A percentile compares a stretch with the other conserved stretches of the same genome.
These are phyloP conservation scores for Psittacula echo DNA, from an alignment of 2,797 vertebrate species.

Conservation along the genomic window DNA sequence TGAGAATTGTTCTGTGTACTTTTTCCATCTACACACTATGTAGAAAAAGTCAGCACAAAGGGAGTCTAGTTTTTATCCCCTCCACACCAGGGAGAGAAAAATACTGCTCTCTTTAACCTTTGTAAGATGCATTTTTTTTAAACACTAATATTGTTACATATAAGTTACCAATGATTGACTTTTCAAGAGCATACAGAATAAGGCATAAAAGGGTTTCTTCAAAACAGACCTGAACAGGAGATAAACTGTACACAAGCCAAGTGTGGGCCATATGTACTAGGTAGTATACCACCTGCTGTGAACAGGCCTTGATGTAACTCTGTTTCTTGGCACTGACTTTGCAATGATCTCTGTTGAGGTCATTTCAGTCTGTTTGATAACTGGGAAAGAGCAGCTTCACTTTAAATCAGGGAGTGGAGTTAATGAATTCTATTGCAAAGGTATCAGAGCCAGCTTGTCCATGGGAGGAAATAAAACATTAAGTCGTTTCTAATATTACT, in stretches of 20 bases:
- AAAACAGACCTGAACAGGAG: neutral
- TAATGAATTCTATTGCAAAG: constrained; percentile 10
- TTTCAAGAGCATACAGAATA: neutral
- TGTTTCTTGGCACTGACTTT: neutral
- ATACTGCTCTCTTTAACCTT: neutral
- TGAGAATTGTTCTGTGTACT: neutral
- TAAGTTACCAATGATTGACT: neutral
- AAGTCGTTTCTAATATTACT: constrained; percentile 31
- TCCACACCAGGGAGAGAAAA: neutral
- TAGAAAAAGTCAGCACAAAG: neutral
- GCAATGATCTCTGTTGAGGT: neutral
- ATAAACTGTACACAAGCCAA: neutral
- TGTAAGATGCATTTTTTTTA: neutral
- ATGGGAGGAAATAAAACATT: constrained; percentile 43
- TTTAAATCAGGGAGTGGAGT: neutral
- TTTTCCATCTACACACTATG: neutral
- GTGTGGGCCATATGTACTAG: neutral
- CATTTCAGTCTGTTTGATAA: neutral
- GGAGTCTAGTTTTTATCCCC: neutral
- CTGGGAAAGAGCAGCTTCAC: neutral
- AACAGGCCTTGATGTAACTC: neutral
- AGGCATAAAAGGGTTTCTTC: neutral
- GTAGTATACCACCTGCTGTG: neutral
- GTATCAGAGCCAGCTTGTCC: constrained; percentile 15
- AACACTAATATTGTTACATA: neutral